Evolutionary conservation across 2,888 invertebrate genomes (phyloP).

Genomic region (Drosophila neotestacea): DNA sequence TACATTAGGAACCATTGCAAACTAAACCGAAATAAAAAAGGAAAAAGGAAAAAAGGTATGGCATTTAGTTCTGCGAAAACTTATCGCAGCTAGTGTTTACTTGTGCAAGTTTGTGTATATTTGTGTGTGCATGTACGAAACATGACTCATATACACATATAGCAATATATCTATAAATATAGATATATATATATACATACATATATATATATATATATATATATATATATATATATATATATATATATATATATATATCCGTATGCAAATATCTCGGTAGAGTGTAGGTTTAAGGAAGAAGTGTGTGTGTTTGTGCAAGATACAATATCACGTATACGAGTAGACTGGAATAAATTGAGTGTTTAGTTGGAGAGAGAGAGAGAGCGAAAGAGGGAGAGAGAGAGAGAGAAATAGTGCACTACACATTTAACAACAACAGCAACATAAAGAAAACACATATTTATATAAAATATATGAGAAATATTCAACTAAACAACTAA

Average conservation of each 20-base stretch:
- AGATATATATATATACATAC: conserved; percentile 6
- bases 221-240: conserved; percentile 10
- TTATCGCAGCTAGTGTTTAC: conserved; percentile 56
- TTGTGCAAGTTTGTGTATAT: conserved; percentile 13
- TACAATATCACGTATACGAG: conserved; percentile 34
- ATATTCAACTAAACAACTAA: conserved; percentile 27
- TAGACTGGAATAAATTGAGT: conserved; percentile 39
- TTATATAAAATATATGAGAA: conserved; percentile 1
- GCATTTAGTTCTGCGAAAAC: conserved; percentile 56
- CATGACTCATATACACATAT: not conserved
- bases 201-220: conserved; percentile 19
- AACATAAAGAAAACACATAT: conserved; percentile 35
- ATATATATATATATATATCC: conserved; percentile 18
- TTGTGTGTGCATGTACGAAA: conserved; percentile 15
- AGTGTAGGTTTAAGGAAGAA: not conserved
- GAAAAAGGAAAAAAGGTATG: conserved; percentile 13
- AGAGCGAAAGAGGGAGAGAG: conserved; percentile 27
- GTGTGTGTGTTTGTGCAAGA: conserved; percentile 16
- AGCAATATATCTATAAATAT: conserved; percentile 5
- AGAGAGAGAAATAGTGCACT: conserved; percentile 40
- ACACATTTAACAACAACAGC: conserved; percentile 50
- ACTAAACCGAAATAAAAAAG: conserved; percentile 44
- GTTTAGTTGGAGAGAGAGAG: conserved; percentile 24
- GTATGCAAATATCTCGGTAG: conserved; percentile 14
- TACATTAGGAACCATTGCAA: conserved; percentile 49